phyloP scores from a whole-genome alignment of 2,888 invertebrate genomes.

The Boloria euphrosyne region DNA sequence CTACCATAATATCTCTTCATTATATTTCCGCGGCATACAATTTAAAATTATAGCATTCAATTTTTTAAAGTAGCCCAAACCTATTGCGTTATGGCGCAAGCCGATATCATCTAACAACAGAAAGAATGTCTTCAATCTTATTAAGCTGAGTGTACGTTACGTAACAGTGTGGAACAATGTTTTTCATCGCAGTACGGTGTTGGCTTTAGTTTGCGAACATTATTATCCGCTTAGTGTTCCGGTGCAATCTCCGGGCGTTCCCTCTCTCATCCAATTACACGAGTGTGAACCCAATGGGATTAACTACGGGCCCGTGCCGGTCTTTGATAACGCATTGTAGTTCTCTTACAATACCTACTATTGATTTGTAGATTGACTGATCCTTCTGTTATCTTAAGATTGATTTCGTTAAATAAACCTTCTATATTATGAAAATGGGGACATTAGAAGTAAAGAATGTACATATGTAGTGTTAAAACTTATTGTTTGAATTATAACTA shows the following conservation, averaged over 20 bases:
- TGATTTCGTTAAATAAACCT: not conserved
- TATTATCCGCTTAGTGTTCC: conserved; percentile 75
- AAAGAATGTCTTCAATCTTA: conserved; percentile 26
- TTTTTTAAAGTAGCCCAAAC: conserved; percentile 15
- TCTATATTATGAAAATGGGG: not conserved
- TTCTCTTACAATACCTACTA: conserved; percentile 15
- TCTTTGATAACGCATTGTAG: conserved; percentile 28
- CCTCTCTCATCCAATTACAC: conserved; percentile 77
- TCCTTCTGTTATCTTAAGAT: not conserved
- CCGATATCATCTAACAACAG: conserved; percentile 19
- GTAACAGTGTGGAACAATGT: conserved; percentile 20
- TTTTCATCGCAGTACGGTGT: conserved; percentile 15
- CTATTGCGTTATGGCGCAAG: conserved; percentile 22
- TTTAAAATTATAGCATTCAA: conserved; percentile 14
- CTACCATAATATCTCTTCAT: conserved; percentile 6
- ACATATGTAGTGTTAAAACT: not conserved
- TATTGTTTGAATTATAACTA: conserved; percentile 3
- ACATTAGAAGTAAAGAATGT: too few species aligned
- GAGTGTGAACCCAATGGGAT: conserved; percentile 75
- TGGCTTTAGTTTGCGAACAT: conserved; percentile 47
- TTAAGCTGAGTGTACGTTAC: conserved; percentile 23
- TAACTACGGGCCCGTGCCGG: conserved; percentile 46
- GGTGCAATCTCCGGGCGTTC: conserved; percentile 66
- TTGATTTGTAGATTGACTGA: conserved; percentile 7
- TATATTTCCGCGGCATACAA: conserved; percentile 8